Conservation (phyloP, 2,797 vertebrate genomes). For the Cyprinodon diabolis region DNA sequence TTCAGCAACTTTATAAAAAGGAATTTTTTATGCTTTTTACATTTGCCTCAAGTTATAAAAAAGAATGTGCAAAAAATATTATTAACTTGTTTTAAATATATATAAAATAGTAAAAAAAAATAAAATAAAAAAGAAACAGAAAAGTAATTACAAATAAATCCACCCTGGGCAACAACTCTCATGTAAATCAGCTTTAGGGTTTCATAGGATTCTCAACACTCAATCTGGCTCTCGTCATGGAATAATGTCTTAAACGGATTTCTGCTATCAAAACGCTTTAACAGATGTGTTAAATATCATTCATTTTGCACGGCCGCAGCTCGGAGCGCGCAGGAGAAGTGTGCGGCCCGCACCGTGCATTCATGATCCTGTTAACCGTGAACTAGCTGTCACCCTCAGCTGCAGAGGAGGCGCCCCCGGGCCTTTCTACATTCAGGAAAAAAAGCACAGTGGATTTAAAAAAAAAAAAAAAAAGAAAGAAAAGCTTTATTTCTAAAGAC, state of each 20-base stretch:
- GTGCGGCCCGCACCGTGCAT: slow-evolving; percentile 84
- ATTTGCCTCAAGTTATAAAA: not conserved
- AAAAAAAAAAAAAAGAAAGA: slow-evolving; percentile 51
- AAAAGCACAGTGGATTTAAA: slow-evolving; percentile 77
- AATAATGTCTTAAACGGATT: slow-evolving; percentile 84
- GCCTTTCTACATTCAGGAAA: slow-evolving; percentile 79
- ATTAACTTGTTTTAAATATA: too few relatives aligned
- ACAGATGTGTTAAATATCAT: slow-evolving; percentile 97
- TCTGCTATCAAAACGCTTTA: slow-evolving; percentile 84
- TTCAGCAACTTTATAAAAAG: slow-evolving; percentile 59
- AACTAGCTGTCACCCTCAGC: slow-evolving; percentile 99
- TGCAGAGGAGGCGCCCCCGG: slow-evolving; percentile 81
- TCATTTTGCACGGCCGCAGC: slow-evolving; percentile 77
- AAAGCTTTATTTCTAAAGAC: slow-evolving; percentile 90
- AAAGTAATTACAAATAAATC: not conserved
- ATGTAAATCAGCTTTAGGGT: slow-evolving; percentile 72
- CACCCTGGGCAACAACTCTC: slow-evolving; percentile 35
- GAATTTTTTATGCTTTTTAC: not conserved
- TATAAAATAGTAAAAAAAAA: too few relatives aligned
- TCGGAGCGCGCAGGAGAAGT: slow-evolving; percentile 84
- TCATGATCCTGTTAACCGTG: slow-evolving; percentile 98
- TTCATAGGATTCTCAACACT: slow-evolving; percentile 80
- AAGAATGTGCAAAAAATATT: not conserved
- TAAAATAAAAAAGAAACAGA: too few relatives aligned
- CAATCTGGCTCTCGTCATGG: slow-evolving; percentile 83